Percentiles rank a stretch among this genome's conserved stretches.
phyloP scores from a whole-genome alignment of 2,797 vertebrate species.

The Scyliorhinus canicula region DNA sequence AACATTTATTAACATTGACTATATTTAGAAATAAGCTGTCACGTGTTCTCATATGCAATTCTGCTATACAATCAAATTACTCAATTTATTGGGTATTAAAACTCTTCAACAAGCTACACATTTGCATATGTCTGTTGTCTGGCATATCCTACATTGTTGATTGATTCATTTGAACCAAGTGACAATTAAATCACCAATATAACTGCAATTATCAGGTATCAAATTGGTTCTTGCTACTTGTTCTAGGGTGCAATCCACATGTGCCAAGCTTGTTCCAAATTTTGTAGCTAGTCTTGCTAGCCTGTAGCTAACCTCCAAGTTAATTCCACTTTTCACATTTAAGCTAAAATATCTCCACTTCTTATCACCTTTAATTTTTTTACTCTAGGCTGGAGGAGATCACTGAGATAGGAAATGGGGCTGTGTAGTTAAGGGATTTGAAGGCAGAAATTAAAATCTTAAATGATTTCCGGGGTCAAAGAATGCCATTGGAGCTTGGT shows the following conservation, averaged over 20 bases:
- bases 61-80: neutral
- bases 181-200: neutral
- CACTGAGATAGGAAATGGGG: too few relatives aligned
- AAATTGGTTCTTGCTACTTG: neutral
- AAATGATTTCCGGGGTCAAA: neutral
- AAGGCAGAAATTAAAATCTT: neutral
- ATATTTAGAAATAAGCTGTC: neutral
- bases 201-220: neutral
- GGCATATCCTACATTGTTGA: neutral
- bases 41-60: neutral
- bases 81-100: neutral
- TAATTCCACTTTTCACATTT: neutral
- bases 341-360: neutral
- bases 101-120: neutral
- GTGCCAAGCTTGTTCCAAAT: neutral
- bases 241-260: neutral
- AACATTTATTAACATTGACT: neutral
- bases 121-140: neutral
- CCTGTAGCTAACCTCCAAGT: neutral
- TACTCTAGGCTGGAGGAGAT: neutral
- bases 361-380: neutral
- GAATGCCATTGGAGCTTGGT: neutral
- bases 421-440: too few relatives aligned
- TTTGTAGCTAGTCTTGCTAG: neutral
- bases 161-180: neutral